These are phyloP conservation scores for Agonopterix subpropinquella DNA, from an alignment of 2,888 invertebrate species.

Conservation along the genomic window DNA sequence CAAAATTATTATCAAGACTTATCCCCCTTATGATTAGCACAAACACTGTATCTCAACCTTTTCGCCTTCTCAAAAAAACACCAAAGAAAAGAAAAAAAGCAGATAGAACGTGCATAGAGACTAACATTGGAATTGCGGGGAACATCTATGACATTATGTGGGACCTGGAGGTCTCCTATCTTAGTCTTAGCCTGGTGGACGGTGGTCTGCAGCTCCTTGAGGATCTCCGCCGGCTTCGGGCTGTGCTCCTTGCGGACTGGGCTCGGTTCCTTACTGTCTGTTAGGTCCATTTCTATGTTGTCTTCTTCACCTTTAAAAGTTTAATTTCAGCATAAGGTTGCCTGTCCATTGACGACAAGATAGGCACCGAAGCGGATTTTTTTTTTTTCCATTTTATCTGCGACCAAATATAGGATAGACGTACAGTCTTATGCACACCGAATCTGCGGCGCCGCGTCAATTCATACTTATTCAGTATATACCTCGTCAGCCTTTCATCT, in stretches of 20 bases:
- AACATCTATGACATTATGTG: constrained; percentile 46
- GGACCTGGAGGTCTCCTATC: constrained; percentile 79
- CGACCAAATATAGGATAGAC: too few relatives aligned
- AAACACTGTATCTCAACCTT: too few relatives aligned
- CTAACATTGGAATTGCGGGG: constrained; percentile 48
- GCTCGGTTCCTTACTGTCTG: background rate
- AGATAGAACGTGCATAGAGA: constrained; percentile 57
- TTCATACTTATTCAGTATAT: too few relatives aligned
- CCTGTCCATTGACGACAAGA: too few relatives aligned
- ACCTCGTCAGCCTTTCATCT: too few relatives aligned
- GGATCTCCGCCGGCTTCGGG: constrained; percentile 52
- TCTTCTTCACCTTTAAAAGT: constrained; percentile 58
- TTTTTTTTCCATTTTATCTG: too few relatives aligned
- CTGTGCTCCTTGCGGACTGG: constrained; percentile 40
- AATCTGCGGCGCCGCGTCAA: too few relatives aligned
- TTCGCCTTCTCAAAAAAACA: too few relatives aligned
- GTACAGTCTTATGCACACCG: too few relatives aligned
- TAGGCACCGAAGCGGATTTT: too few relatives aligned
- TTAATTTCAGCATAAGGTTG: background rate
- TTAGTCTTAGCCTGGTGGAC: constrained; percentile 77
- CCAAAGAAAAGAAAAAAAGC: constrained; percentile 22
- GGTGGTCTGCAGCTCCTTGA: constrained; percentile 73
- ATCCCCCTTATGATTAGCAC: too few relatives aligned
- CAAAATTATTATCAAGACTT: too few relatives aligned
- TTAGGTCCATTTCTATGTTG: constrained; percentile 40